These are phyloP conservation scores for Kryptolebias marmoratus DNA, from an alignment of 2,113 vertebrate species.

Conservation along the genomic window DNA sequence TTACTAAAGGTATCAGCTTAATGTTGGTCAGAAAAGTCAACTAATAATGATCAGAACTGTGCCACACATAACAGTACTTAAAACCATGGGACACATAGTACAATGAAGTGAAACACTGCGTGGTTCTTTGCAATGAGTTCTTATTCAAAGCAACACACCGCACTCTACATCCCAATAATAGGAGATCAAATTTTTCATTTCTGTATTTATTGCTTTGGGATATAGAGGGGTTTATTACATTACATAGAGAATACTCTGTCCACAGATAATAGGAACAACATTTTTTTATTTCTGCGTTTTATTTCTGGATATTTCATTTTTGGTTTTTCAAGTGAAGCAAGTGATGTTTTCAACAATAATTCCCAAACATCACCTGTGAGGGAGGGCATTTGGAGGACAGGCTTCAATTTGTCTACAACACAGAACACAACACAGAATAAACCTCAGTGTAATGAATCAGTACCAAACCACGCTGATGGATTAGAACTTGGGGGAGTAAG, in stretches of 20 bases:
- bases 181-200: constrained; percentile 42
- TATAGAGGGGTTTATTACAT: constrained; percentile 50
- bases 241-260: constrained; percentile 42
- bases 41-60: neutral
- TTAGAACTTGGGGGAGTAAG: constrained; percentile 28
- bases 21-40: constrained; percentile 5
- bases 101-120: neutral
- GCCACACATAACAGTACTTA: neutral
- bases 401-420: constrained; percentile 57
- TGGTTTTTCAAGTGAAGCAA: constrained; percentile 36
- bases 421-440: constrained; percentile 32
- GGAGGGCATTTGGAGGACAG: constrained; percentile 50
- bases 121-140: constrained; percentile 27
- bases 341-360: constrained; percentile 52
- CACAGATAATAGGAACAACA: constrained; percentile 58
- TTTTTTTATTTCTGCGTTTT: constrained; percentile 42
- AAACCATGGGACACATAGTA: constrained; percentile 15
- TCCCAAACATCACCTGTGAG: constrained; percentile 57
- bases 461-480: constrained; percentile 24
- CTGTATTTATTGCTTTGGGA: constrained; percentile 58
- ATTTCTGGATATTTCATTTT: constrained; percentile 46
- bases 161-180: constrained; percentile 29
- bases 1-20: neutral
- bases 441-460: constrained; percentile 39
- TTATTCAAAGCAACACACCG: constrained; percentile 38